Evolutionary conservation across 2,113 vertebrate genomes (phyloP).

Genomic region (Phycodurus eques): DNA sequence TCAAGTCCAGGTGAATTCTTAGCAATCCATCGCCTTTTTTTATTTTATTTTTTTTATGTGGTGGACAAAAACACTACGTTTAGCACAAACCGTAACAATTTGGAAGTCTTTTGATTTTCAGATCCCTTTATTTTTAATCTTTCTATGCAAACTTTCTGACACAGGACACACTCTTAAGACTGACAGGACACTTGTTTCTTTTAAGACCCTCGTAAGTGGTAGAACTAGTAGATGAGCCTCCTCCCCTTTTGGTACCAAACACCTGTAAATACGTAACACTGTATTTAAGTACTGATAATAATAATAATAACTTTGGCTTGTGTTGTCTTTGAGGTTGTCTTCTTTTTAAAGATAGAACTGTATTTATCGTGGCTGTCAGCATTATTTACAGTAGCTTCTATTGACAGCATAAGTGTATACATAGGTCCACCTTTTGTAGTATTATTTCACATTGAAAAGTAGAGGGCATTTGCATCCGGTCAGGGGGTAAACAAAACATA

Average conservation of each 20-base stretch:
- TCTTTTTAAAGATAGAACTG: slow-evolving; percentile 69
- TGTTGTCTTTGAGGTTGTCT: slow-evolving; percentile 54
- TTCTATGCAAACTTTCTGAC: slow-evolving; percentile 78
- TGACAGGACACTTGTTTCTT: slow-evolving; percentile 41
- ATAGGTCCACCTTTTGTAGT: slow-evolving; percentile 88
- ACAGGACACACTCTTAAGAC: slow-evolving; percentile 51
- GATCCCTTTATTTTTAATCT: slow-evolving; percentile 23
- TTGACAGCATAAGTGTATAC: slow-evolving; percentile 86
- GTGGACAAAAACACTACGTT: not conserved
- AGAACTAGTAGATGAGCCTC: slow-evolving; percentile 18
- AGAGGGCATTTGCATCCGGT: slow-evolving; percentile 77
- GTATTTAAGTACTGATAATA: slow-evolving; percentile 77
- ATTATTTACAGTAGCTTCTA: slow-evolving; percentile 74
- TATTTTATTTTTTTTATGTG: not conserved
- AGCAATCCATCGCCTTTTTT: not conserved
- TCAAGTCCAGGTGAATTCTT: not conserved
- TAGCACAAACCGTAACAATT: not conserved
- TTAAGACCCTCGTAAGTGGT: slow-evolving; percentile 7
- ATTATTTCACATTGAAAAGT: slow-evolving; percentile 99
- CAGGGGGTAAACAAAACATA: not conserved
- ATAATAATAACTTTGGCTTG: slow-evolving; percentile 56
- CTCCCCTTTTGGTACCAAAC: slow-evolving; percentile 72
- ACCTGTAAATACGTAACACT: slow-evolving; percentile 85
- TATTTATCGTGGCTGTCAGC: slow-evolving; percentile 87
- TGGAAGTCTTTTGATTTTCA: not conserved